Evolutionary conservation across 2,113 vertebrate species (phyloP), one percentile per base, ranked within the genome.

Genomic region (Geococcyx californianus): DNA sequence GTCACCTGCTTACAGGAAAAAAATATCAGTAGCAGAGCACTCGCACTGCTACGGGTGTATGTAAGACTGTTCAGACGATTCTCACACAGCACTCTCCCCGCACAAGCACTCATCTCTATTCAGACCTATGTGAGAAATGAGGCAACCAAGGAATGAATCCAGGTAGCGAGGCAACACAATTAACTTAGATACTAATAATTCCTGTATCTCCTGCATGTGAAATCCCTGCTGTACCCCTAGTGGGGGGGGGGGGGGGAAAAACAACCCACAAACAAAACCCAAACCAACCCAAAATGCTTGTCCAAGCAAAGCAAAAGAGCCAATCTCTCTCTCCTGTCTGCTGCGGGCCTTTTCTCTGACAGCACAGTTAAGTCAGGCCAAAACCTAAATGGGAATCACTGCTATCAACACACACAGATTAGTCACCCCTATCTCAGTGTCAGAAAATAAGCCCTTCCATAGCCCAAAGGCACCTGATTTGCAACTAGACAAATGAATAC

Each of bases 1-100:
- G 93, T 96, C 94, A 96, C 96, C 96, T 96, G 95, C 91, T 96
- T 96, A 97, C 93, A 96, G 95, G 95, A 96, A 96, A 94, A 93
- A 92, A 96, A 11, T 91, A 93, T 82, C 92, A 93, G 92, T 38
- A 96, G 95, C 95, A 96, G 92, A 83, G 95, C 90, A 84, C 64
- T 54, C 90, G 90, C 95, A 86, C 94, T 96, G 95, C 96, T 92
- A 36, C 73, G 89, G 67, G 84, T 81, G 80, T 76, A 86, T 45
- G 90, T 93, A 90, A 93, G 83, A 93, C 95, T 64, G 90, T 93
- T 96, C 92, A 95, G 92, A 78, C 72, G 81, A 72, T 93, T 96
- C 93, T 90, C 95, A 96, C 86, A 84, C 93, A 85, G 86, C 93
- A 84, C 83, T 93, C 92, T 94, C 93, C 93, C 95, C 95, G 91